These are phyloP conservation scores for Orthosia incerta DNA, from an alignment of 2,888 invertebrate species.

Conservation along the genomic window DNA sequence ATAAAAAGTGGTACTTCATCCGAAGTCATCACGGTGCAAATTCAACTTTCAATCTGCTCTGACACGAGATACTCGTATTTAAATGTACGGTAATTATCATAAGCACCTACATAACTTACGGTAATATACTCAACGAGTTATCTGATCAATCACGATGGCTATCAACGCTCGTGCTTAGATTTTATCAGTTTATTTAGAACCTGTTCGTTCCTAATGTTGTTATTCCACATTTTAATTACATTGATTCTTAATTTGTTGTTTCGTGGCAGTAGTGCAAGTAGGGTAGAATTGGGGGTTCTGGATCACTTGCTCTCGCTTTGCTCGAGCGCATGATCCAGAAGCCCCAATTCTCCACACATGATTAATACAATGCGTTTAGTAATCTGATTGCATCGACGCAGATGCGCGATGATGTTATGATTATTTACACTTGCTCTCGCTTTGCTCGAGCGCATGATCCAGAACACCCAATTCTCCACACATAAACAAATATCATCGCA, in stretches of 20 bases:
- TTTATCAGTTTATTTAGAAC: slow-evolving; percentile 58
- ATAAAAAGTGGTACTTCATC: slow-evolving; percentile 4
- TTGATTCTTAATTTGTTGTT: slow-evolving; percentile 27
- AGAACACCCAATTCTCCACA: too few species aligned
- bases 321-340: too few species aligned
- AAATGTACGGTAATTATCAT: slow-evolving; percentile 46
- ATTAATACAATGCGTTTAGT: too few species aligned
- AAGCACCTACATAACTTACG: slow-evolving; percentile 32
- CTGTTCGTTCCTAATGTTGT: slow-evolving; percentile 48
- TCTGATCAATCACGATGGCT: slow-evolving; percentile 57
- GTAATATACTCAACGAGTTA: slow-evolving; percentile 41
- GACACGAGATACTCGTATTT: slow-evolving; percentile 36
- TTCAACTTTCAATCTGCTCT: slow-evolving; percentile 15
- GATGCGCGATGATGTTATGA: too few species aligned
- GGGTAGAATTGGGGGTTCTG: too few species aligned
- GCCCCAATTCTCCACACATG: too few species aligned
- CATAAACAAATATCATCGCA: too few species aligned
- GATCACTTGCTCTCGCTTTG: too few species aligned
- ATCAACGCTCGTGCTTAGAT: slow-evolving; percentile 49
- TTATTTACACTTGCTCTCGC: too few species aligned
- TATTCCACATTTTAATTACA: slow-evolving; percentile 52
- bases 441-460: too few species aligned
- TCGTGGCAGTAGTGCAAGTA: too few species aligned
- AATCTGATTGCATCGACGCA: too few species aligned
- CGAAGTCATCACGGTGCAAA: slow-evolving; percentile 8